A percentile compares a stretch with the other conserved stretches of the same genome.
Evolutionary conservation across 2,113 vertebrate species (phyloP).

Genomic region (Apistogramma diplotaenia): DNA sequence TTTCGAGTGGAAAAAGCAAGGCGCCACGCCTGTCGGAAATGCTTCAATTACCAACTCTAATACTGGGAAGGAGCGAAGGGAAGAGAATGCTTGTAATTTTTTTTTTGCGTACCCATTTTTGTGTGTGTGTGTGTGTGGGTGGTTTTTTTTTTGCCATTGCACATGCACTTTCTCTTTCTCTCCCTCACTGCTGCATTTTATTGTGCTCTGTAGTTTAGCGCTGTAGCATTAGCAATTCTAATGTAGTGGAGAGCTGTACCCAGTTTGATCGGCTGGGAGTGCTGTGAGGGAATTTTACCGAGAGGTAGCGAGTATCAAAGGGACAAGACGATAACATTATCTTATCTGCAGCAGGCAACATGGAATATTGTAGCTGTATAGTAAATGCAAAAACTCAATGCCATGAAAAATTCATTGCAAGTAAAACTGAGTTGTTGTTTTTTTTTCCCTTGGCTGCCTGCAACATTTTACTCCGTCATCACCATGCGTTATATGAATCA

Average conservation of each 20-base stretch:
- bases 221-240: conserved; percentile 68
- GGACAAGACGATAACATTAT: conserved; percentile 22
- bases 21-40: conserved; percentile 36
- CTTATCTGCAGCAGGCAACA: conserved; percentile 44
- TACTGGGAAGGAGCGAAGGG: conserved; percentile 28
- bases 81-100: conserved; percentile 14
- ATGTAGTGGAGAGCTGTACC: conserved; percentile 44
- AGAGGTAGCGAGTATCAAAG: conserved; percentile 44
- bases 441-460: neutral
- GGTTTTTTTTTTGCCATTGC: neutral
- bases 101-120: neutral
- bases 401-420: conserved; percentile 30
- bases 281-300: conserved; percentile 46
- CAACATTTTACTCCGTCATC: neutral
- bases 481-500: neutral
- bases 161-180: neutral
- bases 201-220: conserved; percentile 35
- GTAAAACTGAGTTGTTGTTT: conserved; percentile 21
- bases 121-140: neutral
- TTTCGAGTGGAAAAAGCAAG: conserved; percentile 22
- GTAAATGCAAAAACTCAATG: conserved; percentile 13
- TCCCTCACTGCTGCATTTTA: conserved; percentile 3
- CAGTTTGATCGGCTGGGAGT: conserved; percentile 44
- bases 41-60: conserved; percentile 55
- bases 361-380: conserved; percentile 5